Base-by-base conservation (phyloP, 2,888 invertebrate species). In the Noctua fimbriata region DNA sequence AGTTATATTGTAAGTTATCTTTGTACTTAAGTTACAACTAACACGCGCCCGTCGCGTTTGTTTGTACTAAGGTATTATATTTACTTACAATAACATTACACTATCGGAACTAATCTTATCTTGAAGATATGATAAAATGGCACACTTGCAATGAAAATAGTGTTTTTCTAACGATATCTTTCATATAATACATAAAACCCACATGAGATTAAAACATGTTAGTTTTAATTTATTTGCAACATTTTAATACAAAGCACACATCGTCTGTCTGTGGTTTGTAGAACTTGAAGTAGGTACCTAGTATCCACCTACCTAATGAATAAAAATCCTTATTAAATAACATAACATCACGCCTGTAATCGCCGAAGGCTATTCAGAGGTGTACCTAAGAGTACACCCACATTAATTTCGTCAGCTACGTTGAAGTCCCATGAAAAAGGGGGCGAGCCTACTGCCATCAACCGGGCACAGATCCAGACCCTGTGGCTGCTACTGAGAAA, bases 11-110 rank as follows among this genome's bases (percentile, higher is more conserved):
- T 67, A 44, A 44, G 41, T 44, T 67, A 44, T 66, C n/a, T 44
- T 66, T 66, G 41, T n/a, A 36, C 24, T 21, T 41, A 66, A 1
- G 41, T 65, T 65, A 65, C 66, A 67, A 41, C 41, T 44, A 9
- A n/a, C 44, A 67, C 3, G 2, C 41, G 24, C 1, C 5, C n/a
- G 66, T 66, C 14, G 41, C n/a, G 7, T 41, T 41, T 65, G 65
- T 65, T 10, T 12, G 65, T 24, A 66, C 65, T 65, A 6, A 14
- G 12, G 5, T 41, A 66, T 12, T 14, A 14, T 66, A 67, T 67
- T 67, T 67, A 67, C 67, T 67, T 67, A 67, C n/a, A 44, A 44
- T 67, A 67, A n/a, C 32, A 65, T 32, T 9, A 67, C 41, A 44
- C 18, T 10, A 63, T 67, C 16, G 44, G n/a, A 44, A 67, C n/a